Conservation (phyloP, 1,140 invertebrate species). For the Teleopsis dalmanni region DNA sequence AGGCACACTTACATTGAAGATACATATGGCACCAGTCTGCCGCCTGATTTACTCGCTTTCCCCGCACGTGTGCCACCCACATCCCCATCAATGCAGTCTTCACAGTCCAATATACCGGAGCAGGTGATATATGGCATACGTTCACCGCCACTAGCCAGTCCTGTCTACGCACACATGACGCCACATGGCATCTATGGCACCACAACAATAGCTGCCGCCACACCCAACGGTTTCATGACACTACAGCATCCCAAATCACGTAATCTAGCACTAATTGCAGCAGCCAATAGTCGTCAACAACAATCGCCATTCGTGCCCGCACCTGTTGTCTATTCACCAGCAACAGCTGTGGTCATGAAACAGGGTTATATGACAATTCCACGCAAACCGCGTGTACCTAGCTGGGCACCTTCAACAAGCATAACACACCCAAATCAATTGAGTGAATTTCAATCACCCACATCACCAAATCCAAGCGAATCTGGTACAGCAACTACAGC, state of each 20-base stretch:
- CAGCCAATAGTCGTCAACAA: slow-evolving; percentile 45
- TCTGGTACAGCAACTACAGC: slow-evolving; percentile 50
- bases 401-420: slow-evolving; percentile 63
- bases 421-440: slow-evolving; percentile 21
- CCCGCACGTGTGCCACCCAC: slow-evolving; percentile 54
- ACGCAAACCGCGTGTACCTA: slow-evolving; percentile 67
- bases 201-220: slow-evolving; percentile 28
- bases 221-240: slow-evolving; percentile 40
- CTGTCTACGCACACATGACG: slow-evolving; percentile 41
- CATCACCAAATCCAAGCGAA: slow-evolving; percentile 46
- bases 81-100: slow-evolving; percentile 63
- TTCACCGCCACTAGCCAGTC: slow-evolving; percentile 38
- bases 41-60: slow-evolving; percentile 74
- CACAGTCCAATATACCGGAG: slow-evolving; percentile 69
- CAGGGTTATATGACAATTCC: slow-evolving; percentile 80
- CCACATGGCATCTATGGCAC: slow-evolving; percentile 40
- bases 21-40: slow-evolving; percentile 43
- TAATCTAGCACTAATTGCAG: slow-evolving; percentile 40
- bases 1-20: slow-evolving; percentile 40
- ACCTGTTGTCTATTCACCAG: slow-evolving; percentile 47
- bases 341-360: slow-evolving; percentile 52
- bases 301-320: slow-evolving; percentile 58
- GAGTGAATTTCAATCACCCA: slow-evolving; percentile 41
- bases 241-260: slow-evolving; percentile 41
- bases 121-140: slow-evolving; percentile 39